Evolutionary conservation across 2,797 vertebrate genomes (phyloP), one percentile per base, ranked within the genome.

Genomic region (Dryobates pubescens): DNA sequence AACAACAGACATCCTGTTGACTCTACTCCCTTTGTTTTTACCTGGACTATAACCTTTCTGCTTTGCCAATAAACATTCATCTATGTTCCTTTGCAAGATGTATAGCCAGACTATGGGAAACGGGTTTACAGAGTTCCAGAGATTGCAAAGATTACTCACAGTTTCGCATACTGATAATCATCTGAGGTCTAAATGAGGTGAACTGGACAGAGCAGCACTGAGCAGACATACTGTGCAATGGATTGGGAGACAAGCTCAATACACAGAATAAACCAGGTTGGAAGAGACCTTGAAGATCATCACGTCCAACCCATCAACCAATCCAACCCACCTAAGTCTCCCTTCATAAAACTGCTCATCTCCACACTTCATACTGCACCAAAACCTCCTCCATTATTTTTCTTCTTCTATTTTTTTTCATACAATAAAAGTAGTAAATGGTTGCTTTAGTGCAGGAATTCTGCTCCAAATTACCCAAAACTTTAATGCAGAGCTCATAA

Each of bases 1-100:
- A 90, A 70, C 79, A 93, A 73, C 80, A 86, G 86, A 96, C 93
- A 95, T 96, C 95, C 96, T 97, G 95, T 95, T 94, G 91, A 47
- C 13, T 74, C 67, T 72, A 58, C 57, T 92, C 75, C 74, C 89
- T 96, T 88, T 94, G 80, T 92, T 88, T 90, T 74, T 9, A 91
- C 86, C 87, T 95, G 32, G 84, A 54, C 74, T 93, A 91, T 91
- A 94, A 70, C 67, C 83, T 90, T 96, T 96, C 82, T 94, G 86
- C 81, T 90, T 95, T 95, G 95, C 85, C 90, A 96, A 85, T 82
- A 86, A 93, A 54, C 94, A 91, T 49, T 90, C 71, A 9, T 41
- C 61, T 62, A 54, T 20, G 59, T 29, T 91, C 76, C 78, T 89
- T 51, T 83, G 43, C 51, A 76, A 92, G 86, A 81, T 76, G 61